phyloP scores from a whole-genome alignment of 2,797 vertebrate species.

The Nannoperca obscura region DNA sequence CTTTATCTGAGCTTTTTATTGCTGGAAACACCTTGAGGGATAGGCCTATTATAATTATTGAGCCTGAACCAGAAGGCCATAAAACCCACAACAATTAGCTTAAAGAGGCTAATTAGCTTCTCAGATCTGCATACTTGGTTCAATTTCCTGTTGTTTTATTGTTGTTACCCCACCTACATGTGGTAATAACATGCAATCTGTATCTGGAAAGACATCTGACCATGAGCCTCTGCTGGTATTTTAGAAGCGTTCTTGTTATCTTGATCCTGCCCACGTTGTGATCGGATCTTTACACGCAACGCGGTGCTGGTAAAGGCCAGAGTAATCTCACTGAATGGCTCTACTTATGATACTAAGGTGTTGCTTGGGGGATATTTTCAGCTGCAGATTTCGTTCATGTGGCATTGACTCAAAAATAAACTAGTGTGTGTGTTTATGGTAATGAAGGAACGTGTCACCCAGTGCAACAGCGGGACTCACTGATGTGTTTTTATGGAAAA shows the following conservation, averaged over 20 bases:
- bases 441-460: constrained; percentile 7
- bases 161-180: too few relatives aligned
- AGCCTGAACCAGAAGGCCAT: not conserved
- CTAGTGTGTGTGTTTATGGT: constrained; percentile 3
- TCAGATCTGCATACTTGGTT: not conserved
- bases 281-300: not conserved
- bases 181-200: not conserved
- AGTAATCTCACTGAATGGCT: not conserved
- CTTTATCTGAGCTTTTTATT: not conserved
- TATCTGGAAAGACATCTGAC: not conserved
- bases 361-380: too few relatives aligned
- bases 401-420: constrained; percentile 14
- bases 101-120: not conserved
- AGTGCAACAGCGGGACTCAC: not conserved
- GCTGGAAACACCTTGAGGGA: not conserved
- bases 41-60: not conserved
- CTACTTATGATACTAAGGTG: too few relatives aligned
- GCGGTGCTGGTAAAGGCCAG: not conserved
- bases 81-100: not conserved
- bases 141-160: not conserved
- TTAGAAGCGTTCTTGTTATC: not conserved
- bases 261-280: not conserved
- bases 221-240: not conserved
- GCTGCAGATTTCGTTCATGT: not conserved
- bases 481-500: not conserved